phyloP scores from a whole-genome alignment of 2,797 vertebrate species.

The Phataginus tetradactyla region DNA sequence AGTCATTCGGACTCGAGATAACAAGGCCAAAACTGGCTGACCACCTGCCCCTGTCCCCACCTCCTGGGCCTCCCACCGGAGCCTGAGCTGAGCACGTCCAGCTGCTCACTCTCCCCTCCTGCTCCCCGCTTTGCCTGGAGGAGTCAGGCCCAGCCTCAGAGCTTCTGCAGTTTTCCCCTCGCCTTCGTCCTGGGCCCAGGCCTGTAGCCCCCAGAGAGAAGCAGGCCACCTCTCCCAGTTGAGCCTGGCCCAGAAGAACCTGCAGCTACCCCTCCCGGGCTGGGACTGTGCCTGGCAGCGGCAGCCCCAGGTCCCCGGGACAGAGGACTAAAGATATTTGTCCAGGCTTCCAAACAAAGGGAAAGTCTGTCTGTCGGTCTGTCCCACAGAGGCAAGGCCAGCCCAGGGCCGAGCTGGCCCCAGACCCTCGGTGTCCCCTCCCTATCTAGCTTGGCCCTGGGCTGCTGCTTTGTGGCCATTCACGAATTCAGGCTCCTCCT shows the following conservation, averaged over 20 bases:
- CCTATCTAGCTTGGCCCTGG: slow-evolving; percentile 59
- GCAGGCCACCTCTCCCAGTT: background rate
- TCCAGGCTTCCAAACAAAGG: slow-evolving; percentile 81
- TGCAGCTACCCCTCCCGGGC: slow-evolving; percentile 32
- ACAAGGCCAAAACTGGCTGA: background rate
- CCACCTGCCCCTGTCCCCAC: background rate
- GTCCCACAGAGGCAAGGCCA: slow-evolving; percentile 67
- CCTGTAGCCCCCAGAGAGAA: background rate
- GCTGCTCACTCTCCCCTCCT: background rate
- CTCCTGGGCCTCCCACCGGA: background rate
- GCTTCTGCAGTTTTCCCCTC: background rate
- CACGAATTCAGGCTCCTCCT: slow-evolving; percentile 59
- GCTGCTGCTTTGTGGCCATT: slow-evolving; percentile 59
- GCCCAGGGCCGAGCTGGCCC: slow-evolving; percentile 69
- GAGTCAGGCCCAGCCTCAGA: background rate
- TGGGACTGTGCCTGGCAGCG: slow-evolving; percentile 69
- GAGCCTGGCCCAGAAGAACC: slow-evolving; percentile 19
- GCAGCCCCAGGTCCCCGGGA: slow-evolving; percentile 73
- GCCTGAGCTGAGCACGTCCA: background rate
- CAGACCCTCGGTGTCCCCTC: slow-evolving; percentile 22
- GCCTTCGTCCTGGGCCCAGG: background rate
- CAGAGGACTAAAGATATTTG: slow-evolving; percentile 77
- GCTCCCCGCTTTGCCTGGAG: background rate
- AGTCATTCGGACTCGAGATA: background rate
- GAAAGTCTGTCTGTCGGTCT: slow-evolving; percentile 80